phyloP scores from a whole-genome alignment of 2,797 vertebrate genomes.

The Paramormyrops hopkinsi region DNA sequence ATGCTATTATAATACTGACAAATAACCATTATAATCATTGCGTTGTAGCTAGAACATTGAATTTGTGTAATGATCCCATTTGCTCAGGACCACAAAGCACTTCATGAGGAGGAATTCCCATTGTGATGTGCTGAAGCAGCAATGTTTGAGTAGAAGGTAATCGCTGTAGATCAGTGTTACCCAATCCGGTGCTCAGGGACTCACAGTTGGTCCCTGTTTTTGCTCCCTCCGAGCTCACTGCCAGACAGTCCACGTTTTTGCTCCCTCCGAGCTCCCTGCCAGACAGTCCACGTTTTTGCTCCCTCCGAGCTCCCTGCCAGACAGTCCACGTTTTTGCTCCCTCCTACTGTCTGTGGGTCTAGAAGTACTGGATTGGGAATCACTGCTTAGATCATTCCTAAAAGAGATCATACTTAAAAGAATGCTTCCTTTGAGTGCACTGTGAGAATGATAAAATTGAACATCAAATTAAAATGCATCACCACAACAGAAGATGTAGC shows the following conservation, averaged over 20 bases:
- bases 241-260: not conserved
- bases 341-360: not conserved
- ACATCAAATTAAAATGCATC: not conserved
- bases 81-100: conserved; percentile 94
- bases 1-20: not conserved
- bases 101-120: conserved; percentile 95
- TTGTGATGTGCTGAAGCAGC: conserved; percentile 89
- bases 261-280: not conserved
- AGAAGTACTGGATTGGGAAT: conserved; percentile 77
- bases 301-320: not conserved
- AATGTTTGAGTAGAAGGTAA: conserved; percentile 89
- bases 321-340: not conserved
- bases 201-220: not conserved
- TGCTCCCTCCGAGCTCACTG: not conserved
- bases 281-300: not conserved
- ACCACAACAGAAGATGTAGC: not conserved
- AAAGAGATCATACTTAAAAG: conserved; percentile 82
- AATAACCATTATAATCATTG: not conserved
- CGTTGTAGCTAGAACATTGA: not conserved
- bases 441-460: conserved; percentile 33
- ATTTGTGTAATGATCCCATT: conserved; percentile 62
- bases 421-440: conserved; percentile 88
- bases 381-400: conserved; percentile 75
- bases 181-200: conserved; percentile 60
- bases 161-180: conserved; percentile 75